Percentiles rank a stretch among this genome's conserved stretches.
Conservation (phyloP, 2,888 invertebrate species). For the Teleogryllus oceanicus region DNA sequence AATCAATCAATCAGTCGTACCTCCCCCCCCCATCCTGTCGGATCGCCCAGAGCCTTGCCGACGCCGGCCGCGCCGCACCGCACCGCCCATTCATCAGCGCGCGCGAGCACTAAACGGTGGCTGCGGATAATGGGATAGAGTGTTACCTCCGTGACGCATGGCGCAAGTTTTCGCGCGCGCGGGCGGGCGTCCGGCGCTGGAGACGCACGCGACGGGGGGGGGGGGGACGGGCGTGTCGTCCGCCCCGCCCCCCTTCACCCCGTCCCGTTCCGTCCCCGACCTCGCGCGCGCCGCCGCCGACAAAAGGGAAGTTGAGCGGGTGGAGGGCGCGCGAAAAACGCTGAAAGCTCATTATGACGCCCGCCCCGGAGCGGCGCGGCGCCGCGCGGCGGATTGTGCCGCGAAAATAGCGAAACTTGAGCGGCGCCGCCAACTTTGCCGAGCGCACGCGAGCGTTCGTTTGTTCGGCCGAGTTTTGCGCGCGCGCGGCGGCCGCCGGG, state of each 20-base stretch:
- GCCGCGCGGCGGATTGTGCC: background rate
- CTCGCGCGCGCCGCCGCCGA: background rate
- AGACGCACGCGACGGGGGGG: background rate
- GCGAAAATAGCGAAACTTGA: constrained; percentile 1
- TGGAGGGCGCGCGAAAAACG: background rate
- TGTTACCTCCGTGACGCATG: background rate
- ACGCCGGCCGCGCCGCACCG: too few relatives aligned
- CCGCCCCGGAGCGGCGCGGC: too few relatives aligned
- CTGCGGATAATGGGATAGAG: background rate
- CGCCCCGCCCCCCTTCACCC: background rate
- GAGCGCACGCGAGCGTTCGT: constrained; percentile 5
- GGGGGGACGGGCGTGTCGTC: background rate
- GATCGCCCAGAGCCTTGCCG: too few relatives aligned
- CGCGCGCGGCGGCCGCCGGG: too few relatives aligned
- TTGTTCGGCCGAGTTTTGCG: background rate
- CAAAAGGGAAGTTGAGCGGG: background rate
- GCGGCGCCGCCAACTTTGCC: background rate
- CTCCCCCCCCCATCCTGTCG: too few relatives aligned
- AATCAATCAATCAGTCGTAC: too few relatives aligned
- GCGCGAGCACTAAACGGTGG: background rate
- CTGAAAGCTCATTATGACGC: background rate
- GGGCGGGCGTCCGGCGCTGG: background rate
- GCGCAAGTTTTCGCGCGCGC: background rate
- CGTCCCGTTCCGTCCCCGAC: background rate
- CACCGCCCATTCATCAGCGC: background rate